These are phyloP conservation scores for Gopherus evgoodei DNA, from an alignment of 2,113 vertebrate genomes.

Conservation along the genomic window DNA sequence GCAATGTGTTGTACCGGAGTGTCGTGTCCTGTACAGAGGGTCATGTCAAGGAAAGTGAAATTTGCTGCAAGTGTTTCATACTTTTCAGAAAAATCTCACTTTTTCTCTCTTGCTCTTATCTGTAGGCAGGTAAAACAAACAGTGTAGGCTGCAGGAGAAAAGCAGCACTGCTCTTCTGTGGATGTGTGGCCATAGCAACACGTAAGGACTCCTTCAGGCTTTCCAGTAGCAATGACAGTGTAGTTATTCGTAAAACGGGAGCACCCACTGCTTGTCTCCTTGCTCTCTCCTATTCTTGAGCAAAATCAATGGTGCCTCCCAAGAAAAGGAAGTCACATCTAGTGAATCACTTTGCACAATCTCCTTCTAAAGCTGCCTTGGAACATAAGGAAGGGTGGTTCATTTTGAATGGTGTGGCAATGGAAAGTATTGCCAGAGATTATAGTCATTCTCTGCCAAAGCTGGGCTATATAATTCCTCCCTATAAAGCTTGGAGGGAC, in stretches of 20 bases:
- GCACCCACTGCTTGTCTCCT: neutral
- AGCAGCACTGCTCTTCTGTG: neutral
- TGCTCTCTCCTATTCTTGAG: neutral
- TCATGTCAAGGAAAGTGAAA: neutral
- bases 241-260: neutral
- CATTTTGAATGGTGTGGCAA: neutral
- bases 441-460: constrained; percentile 19
- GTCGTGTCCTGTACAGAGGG: neutral
- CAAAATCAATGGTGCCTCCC: neutral
- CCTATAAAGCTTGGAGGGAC: constrained; percentile 20
- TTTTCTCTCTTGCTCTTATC: no score
- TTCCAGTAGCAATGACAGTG: neutral
- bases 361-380: neutral
- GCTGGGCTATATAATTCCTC: constrained; percentile 19
- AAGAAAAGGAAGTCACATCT: neutral
- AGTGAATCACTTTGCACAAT: neutral
- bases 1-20: neutral
- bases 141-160: neutral
- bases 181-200: neutral
- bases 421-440: neutral
- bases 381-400: neutral
- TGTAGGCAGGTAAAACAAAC: neutral
- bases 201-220: neutral
- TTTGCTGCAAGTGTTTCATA: neutral
- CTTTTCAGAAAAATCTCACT: neutral